phyloP scores from a whole-genome alignment of 2,888 invertebrate genomes.

The Drosophila kanekoi region DNA sequence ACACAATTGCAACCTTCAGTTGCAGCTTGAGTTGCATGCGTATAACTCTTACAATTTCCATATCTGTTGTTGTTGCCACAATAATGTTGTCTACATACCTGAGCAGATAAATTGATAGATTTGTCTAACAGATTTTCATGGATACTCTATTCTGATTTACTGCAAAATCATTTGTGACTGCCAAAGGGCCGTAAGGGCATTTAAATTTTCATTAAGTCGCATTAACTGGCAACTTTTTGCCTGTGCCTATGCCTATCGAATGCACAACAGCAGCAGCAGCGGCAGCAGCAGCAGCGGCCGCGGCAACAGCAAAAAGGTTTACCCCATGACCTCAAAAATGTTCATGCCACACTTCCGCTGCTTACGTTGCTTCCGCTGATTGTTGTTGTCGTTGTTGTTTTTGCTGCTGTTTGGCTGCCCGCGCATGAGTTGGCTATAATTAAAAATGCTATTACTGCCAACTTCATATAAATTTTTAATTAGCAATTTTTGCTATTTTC shows the following conservation, averaged over 20 bases:
- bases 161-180: conserved; percentile 11
- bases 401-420: conserved; percentile 55
- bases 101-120: conserved; percentile 7
- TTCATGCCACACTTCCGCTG: conserved; percentile 76
- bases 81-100: conserved; percentile 2
- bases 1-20: conserved; percentile 15
- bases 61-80: conserved; percentile 8
- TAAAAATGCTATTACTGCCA: conserved; percentile 84
- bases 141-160: conserved; percentile 24
- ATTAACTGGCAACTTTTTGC: conserved; percentile 31
- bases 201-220: conserved; percentile 60
- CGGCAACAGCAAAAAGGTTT: conserved; percentile 69
- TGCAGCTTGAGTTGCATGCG: conserved; percentile 7
- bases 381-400: conserved; percentile 39
- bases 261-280: conserved; percentile 19
- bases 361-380: conserved; percentile 55
- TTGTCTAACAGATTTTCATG: conserved; percentile 17
- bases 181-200: conserved; percentile 23
- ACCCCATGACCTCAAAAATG: conserved; percentile 73
- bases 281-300: conserved; percentile 31
- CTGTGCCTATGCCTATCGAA: conserved; percentile 40
- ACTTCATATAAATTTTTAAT: conserved; percentile 84
- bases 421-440: conserved; percentile 82
- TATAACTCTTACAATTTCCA: conserved; percentile 2
- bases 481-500: conserved; percentile 84